Evolutionary conservation across 2,888 invertebrate genomes (phyloP), one percentile per base, ranked within the genome.

Genomic region (Agriotes lineatus): DNA sequence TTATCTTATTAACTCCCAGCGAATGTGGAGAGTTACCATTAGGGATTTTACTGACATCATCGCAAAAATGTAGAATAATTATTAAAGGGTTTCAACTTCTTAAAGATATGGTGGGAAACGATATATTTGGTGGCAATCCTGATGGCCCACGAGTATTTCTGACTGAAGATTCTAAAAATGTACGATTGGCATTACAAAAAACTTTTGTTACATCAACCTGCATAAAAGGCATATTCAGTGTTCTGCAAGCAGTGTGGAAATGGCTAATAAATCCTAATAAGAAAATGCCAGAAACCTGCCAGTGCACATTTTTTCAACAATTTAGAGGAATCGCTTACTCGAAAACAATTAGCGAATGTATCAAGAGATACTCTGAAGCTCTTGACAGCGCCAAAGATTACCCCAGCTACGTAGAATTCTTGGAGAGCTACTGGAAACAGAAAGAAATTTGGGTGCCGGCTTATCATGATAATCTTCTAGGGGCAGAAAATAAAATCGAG

Each of bases 241-340:
- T 61, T 4, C 35, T 69, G 22, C 66, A 60, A 42, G 33, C 48
- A 10, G 12, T 69, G 3, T 69, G 39, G 37, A 65, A 44, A 50
- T 69, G 57, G 48, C 4, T 69, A 7, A 39, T 52, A 14, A 37
- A n/a, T 30, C 1, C 45, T 1, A 56, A 56, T 5, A 60, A 61
- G 37, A 33, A 35, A 22, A 69, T 69, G 25, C 18, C 33, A 9
- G 3, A 25, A 14, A 10, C 10, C 0, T 20, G 61, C 12, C 54
- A 56, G 18, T 12, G 5, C 2, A 42, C 19, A 19, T 33, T 65
- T 12, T 65, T 65, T 39, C 6, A 56, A 42, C 35, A 69, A 22
- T 69, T 69, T 59, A 25, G 37, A 59, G 20, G 12, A 12, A 18
- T 65, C 0, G 10, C 65, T 10, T 65, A 65, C 20, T 6, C 59